Evolutionary conservation across 2,113 vertebrate species (phyloP).

Genomic region (Pterocles gutturalis): DNA sequence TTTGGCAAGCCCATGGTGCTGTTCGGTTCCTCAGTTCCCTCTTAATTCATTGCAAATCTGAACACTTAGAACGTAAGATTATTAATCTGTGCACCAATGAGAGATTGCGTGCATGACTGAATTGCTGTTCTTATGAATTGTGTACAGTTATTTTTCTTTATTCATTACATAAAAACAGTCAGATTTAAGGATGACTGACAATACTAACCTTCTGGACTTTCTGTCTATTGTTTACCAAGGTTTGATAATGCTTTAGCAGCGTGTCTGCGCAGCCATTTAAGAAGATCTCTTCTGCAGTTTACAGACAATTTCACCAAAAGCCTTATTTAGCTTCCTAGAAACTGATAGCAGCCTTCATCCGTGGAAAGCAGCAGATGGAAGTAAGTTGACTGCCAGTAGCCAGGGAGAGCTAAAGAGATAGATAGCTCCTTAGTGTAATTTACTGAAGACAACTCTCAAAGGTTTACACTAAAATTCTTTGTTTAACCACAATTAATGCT

Average conservation of each 20-base stretch:
- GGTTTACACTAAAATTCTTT: constrained; percentile 40
- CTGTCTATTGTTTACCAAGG: neutral
- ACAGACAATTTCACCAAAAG: neutral
- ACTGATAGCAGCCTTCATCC: neutral
- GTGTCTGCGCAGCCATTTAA: neutral
- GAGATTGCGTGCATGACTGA: neutral
- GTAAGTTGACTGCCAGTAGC: neutral
- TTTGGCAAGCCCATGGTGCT: neutral
- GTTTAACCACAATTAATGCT: constrained; percentile 45
- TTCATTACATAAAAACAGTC: neutral
- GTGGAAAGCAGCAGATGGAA: constrained; percentile 33
- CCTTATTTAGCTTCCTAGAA: constrained; percentile 25
- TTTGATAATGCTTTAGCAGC: neutral
- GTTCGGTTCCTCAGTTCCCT: neutral
- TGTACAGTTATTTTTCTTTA: neutral
- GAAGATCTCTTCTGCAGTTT: neutral
- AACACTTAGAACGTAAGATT: neutral
- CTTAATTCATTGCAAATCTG: neutral
- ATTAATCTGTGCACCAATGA: neutral
- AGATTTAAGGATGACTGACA: neutral
- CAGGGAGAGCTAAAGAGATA: constrained; percentile 21
- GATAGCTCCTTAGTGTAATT: neutral
- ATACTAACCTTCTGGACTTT: neutral
- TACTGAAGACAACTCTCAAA: neutral
- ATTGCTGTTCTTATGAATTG: neutral